Evolutionary conservation across 2,113 vertebrate genomes (phyloP), one percentile per base, ranked within the genome.

Genomic region (Tetraodon nigroviridis): DNA sequence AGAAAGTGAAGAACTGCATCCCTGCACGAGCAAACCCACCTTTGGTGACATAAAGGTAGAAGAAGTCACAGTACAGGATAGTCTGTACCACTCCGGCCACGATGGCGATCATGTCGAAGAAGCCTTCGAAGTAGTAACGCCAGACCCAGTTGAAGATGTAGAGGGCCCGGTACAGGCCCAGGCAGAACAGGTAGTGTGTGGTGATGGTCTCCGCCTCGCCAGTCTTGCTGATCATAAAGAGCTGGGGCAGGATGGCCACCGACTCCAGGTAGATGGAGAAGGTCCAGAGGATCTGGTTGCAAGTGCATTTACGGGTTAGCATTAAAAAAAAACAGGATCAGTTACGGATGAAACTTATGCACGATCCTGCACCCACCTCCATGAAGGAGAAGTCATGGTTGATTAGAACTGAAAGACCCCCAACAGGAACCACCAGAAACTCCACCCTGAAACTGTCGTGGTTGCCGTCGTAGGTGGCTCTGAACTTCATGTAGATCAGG

Each of bases 71-170:
- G 90, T 98, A 99, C 46, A 99, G 93, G 69, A 99, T 90, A 24
- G 97, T 99, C 90, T 99, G 97, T 64, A 99, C 97, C 52, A 97
- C 92, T 0, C 96, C 97, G 5, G 97, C 95, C 74, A 98, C 95
- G 32, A 99, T 94, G 20, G 95, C 97, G 19, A 99, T 99, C 91
- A 99, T 90, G 85, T 99, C 97, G 48, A 98, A 98, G 90, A 99
- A 99, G 49, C 95, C 94, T 89, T 99, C 97, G 2, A 98, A 99
- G 80, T 97, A 98, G 90, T 92, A 99, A 84, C 96, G 95, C 97
- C 97, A 99, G 85, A 99, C 95, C 97, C 97, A 99, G 87, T 99
- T 99, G 92, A 98, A 91, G 6, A 99, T 94, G 79, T 99, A 99
- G 75, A 99, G 90, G 69, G 94, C 89, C 49, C 97, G 93, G 75